phyloP scores from a whole-genome alignment of 2,888 invertebrate genomes.

The Leucophora obtusa region DNA sequence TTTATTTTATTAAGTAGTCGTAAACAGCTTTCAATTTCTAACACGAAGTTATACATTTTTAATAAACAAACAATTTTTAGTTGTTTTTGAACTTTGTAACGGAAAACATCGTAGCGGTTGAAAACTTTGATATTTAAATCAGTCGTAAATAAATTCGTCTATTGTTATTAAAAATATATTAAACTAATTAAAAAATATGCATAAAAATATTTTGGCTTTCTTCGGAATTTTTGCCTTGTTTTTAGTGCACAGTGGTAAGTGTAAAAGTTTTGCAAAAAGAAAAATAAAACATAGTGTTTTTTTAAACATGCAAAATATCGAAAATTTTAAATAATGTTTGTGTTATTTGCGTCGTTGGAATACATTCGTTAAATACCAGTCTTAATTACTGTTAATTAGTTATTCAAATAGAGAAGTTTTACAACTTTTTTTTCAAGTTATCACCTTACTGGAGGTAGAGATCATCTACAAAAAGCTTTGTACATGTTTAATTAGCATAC shows the following conservation, averaged over 20 bases:
- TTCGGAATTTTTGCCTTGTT: conserved; percentile 71
- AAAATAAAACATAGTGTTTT: neutral
- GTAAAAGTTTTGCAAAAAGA: conserved; percentile 15
- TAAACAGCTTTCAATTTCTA: conserved; percentile 56
- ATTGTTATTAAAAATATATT: neutral
- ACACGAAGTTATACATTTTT: conserved; percentile 36
- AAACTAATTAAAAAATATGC: conserved; percentile 59
- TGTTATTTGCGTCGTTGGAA: neutral
- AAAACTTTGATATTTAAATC: neutral
- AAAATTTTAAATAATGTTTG: conserved; percentile 1
- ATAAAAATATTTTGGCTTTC: conserved; percentile 71
- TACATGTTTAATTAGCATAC: conserved; percentile 25
- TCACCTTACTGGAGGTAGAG: conserved; percentile 16
- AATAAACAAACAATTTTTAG: conserved; percentile 38
- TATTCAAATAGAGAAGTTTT: neutral
- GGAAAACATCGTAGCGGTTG: conserved; percentile 34
- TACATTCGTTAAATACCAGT: conserved; percentile 8
- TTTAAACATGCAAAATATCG: conserved; percentile 10
- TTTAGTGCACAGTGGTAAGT: conserved; percentile 74
- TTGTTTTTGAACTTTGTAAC: conserved; percentile 45
- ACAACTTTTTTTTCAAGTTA: conserved; percentile 9
- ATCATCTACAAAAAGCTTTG: conserved; percentile 14
- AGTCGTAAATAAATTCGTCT: neutral
- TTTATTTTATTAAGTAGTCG: neutral
- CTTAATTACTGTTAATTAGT: conserved; percentile 18